Percentiles rank a stretch among this genome's conserved stretches.
Evolutionary conservation across 2,888 invertebrate species (phyloP).

Genomic region (Argyresthia albistria): DNA sequence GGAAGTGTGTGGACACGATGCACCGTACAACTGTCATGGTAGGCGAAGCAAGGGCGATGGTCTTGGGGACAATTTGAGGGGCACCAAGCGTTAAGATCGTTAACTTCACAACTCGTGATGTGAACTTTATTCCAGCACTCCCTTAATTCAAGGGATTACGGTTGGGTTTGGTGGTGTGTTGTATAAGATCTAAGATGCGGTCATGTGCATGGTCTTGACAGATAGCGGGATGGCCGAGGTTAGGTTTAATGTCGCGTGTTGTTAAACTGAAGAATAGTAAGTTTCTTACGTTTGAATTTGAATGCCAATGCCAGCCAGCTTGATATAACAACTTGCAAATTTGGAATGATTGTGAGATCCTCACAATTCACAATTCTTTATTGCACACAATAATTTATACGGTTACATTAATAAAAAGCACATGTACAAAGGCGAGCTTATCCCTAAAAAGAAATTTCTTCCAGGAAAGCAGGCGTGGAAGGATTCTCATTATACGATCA

Average conservation of each 20-base stretch:
- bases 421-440: no score
- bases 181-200: constrained; percentile 3
- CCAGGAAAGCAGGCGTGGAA: no score
- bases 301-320: no score
- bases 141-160: constrained; percentile 6
- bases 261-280: no score
- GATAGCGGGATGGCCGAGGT: background rate
- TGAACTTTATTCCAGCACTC: constrained; percentile 13
- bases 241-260: background rate
- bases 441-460: no score
- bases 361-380: no score
- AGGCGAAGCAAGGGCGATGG: constrained; percentile 62
- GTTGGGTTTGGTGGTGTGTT: background rate
- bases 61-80: constrained; percentile 59
- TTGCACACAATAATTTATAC: no score
- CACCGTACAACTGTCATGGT: constrained; percentile 59
- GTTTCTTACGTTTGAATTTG: no score
- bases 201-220: constrained; percentile 4
- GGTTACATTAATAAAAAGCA: no score
- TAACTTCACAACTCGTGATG: constrained; percentile 33
- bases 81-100: constrained; percentile 69
- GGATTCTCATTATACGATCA: no score
- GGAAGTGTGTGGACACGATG: constrained; percentile 56
- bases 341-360: no score
- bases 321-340: no score